Evolutionary conservation across 2,113 vertebrate species (phyloP).

Genomic region (Hypomesus transpacificus): DNA sequence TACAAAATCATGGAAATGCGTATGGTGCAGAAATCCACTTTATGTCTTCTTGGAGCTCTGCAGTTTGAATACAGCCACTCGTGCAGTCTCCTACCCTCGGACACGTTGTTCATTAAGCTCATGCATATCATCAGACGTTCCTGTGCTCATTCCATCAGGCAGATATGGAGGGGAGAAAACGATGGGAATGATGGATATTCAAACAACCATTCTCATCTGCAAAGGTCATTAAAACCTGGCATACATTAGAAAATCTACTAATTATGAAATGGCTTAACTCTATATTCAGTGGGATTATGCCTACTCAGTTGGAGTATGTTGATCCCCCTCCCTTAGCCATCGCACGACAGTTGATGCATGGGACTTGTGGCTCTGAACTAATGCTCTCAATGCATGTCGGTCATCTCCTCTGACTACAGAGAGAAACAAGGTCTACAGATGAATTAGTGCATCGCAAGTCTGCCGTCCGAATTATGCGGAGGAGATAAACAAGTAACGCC

Average conservation of each 20-base stretch:
- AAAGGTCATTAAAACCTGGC: conserved; percentile 73
- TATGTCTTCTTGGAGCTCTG: conserved; percentile 60
- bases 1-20: conserved; percentile 63
- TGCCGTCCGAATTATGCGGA: not conserved
- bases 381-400: conserved; percentile 68
- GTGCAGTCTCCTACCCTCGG: conserved; percentile 30
- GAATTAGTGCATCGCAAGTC: conserved; percentile 43
- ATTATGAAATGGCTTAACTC: conserved; percentile 78
- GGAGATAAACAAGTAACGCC: not conserved
- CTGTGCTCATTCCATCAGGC: conserved; percentile 66
- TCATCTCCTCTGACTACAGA: conserved; percentile 67
- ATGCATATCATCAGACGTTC: conserved; percentile 68
- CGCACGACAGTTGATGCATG: conserved; percentile 67
- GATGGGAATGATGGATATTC: conserved; percentile 69
- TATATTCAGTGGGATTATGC: conserved; percentile 73
- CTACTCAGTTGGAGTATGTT: conserved; percentile 72
- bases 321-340: conserved; percentile 61
- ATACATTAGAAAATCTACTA: conserved; percentile 75
- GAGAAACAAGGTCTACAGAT: conserved; percentile 42
- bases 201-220: conserved; percentile 73
- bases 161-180: conserved; percentile 68
- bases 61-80: conserved; percentile 67
- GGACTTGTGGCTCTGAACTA: conserved; percentile 65
- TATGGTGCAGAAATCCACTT: conserved; percentile 72
- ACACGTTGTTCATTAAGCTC: conserved; percentile 67